Evolutionary conservation across 2,113 vertebrate species (phyloP), one percentile per base, ranked within the genome.

Genomic region (Neofelis nebulosa): DNA sequence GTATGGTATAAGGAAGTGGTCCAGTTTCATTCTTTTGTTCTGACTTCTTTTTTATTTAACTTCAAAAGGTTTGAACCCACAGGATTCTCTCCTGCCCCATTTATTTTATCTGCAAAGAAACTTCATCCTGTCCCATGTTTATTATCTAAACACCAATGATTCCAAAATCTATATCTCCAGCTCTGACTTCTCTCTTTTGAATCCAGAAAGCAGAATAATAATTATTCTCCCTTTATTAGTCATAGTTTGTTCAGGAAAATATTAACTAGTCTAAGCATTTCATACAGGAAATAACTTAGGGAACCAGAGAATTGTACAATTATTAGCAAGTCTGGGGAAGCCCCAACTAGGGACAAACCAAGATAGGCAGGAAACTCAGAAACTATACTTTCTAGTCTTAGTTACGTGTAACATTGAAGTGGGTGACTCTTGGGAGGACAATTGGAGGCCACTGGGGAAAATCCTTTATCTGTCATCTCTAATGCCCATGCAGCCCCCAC

Each of bases 31-130:
- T 48, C 74, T 78, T 78, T 78, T 78, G 74, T 94, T 82, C 74
- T 33, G 23, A 82, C 12, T 66, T 81, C 48, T 52, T 14, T 87
- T 83, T 93, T 76, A 27, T 83, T 93, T 91, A 13, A 31, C 65
- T 96, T 91, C 69, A 66, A 45, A 95, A 76, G 13, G 10, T 52
- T 55, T 87, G 76, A 95, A 79, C 25, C 11, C 74, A 68, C 36
- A 73, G 21, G 25, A 83, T 88, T 73, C 45, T 83, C 52, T 83
- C 15, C 38, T 93, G 38, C 33, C 14, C 57, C 48, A 36, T 55
- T 83, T 84, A 38, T 79, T 80, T 80, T 69, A 52, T 69, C 61
- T 87, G 21, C 15, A 71, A 91, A 95, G 80, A 89, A 92, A 89
- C 7, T 12, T 68, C n/a, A 68, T 14, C 31, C 6, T 21, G 74